Percentiles rank a stretch among this genome's conserved stretches.
Conservation (phyloP, 2,113 vertebrate species). For the Myodes glareolus region DNA sequence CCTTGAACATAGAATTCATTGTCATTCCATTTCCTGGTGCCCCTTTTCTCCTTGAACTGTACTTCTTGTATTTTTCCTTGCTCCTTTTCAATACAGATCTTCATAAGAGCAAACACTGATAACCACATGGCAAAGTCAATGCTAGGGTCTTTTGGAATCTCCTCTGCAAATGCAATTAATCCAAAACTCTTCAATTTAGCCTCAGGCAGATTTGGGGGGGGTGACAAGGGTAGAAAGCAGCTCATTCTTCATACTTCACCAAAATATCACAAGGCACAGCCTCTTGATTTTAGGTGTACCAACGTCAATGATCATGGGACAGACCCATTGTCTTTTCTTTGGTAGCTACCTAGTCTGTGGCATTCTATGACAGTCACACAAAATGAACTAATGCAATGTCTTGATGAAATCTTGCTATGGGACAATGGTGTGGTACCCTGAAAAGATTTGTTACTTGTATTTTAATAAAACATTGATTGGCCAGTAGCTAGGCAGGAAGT, state of each 20-base stretch:
- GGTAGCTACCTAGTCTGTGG: not conserved
- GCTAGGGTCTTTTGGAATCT: not conserved
- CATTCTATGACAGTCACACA: not conserved
- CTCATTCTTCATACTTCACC: not conserved
- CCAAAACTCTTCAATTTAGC: not conserved
- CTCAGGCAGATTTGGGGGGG: not conserved
- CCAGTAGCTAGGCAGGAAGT: too few species aligned
- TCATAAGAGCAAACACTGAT: not conserved
- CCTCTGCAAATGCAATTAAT: not conserved
- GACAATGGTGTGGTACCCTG: too few species aligned
- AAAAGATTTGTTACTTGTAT: too few species aligned
- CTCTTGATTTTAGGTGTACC: not conserved
- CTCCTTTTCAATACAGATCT: not conserved
- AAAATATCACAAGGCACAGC: not conserved
- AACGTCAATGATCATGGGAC: not conserved
- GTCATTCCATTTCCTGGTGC: not conserved
- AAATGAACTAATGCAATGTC: not conserved
- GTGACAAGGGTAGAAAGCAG: not conserved
- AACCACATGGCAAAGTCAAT: not conserved
- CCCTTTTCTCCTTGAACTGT: not conserved
- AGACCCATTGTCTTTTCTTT: not conserved
- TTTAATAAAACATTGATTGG: too few species aligned
- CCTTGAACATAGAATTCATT: not conserved
- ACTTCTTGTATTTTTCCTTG: not conserved
- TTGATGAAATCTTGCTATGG: not conserved